Base-by-base conservation (phyloP, 2,797 vertebrate genomes). In the Esox lucius region DNA sequence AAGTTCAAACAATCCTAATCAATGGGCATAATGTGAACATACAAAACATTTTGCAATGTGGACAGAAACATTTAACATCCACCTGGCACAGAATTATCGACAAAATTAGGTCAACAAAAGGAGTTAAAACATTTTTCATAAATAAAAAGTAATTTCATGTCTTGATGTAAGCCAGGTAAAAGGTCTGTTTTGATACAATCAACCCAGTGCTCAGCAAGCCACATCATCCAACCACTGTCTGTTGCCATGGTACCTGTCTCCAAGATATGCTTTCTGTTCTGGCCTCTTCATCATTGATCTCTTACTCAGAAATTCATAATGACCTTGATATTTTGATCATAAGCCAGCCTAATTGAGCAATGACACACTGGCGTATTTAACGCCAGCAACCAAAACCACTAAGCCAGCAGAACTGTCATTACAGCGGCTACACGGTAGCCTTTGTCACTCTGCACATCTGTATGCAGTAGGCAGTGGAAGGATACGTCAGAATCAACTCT, bases 221-320 rank as follows among this genome's bases (percentile, higher is more conserved):
- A 22, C n/a, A 19, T n/a, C 7, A 19, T 22, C 53, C 19, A 22
- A 59, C 53, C n/a, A 22, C n/a, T 11, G 19, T 59, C 53, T 59
- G 53, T 59, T 59, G 53, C n/a, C 53, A 59, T 59, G 53, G 53
- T 65, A 31, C 24, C 62, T 9, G 28, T 33, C 62, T 65, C 62
- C 17, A 65, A 33, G 62, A 65, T 17, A 65, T 65, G 62, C 62
- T 65, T 16, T 65, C 53, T 59, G 53, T n/a, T 65, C 24, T 33
- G 15, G 62, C 26, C 26, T 13, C 28, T 13, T 65, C 62, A 65
- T 65, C 62, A 65, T 4, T 26, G 19, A 24, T 61, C 56, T 22
- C 8, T 61, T 62, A 33, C 62, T 65, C 26, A 33, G 62, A 65
- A 26, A 65, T 24, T 64, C 26, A 64, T 64, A 64, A 64, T 5